Conservation (phyloP, 2,797 vertebrate species). For the Sebastes steindachneri region DNA sequence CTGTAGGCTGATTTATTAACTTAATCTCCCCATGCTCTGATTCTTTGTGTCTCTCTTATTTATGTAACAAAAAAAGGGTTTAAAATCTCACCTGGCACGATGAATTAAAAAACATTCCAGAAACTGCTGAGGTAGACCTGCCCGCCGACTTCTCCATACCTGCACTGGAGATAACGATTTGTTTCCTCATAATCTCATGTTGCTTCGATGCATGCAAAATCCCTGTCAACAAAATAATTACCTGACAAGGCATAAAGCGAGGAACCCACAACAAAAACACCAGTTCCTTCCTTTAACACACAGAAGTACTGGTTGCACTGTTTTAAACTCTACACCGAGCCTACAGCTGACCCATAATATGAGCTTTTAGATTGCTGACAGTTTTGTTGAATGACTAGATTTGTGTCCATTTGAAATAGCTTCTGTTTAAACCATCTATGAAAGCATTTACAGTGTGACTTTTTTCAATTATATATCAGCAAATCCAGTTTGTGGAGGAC, state of each 20-base stretch:
- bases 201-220: neutral
- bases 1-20: conserved; percentile 1
- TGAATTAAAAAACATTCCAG: neutral
- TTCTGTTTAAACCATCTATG: neutral
- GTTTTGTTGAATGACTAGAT: neutral
- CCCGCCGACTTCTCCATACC: neutral
- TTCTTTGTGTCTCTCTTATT: neutral
- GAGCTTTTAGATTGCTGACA: neutral
- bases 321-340: neutral
- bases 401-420: neutral
- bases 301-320: neutral
- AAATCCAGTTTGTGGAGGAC: conserved; percentile 98
- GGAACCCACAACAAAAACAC: conserved; percentile 1
- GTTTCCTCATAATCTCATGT: neutral
- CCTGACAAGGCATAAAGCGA: conserved; percentile 1
- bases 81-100: neutral
- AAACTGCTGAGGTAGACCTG: conserved; percentile 19
- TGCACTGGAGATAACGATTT: neutral
- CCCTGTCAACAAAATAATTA: conserved; percentile 1
- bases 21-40: neutral
- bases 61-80: neutral
- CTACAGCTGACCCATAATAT: neutral
- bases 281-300: neutral
- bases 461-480: conserved; percentile 70
- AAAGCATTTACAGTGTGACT: neutral